phyloP scores from a whole-genome alignment of 37 sponge, comb jelly and placozoan species.

The Cladorhizidae sp. region DNA sequence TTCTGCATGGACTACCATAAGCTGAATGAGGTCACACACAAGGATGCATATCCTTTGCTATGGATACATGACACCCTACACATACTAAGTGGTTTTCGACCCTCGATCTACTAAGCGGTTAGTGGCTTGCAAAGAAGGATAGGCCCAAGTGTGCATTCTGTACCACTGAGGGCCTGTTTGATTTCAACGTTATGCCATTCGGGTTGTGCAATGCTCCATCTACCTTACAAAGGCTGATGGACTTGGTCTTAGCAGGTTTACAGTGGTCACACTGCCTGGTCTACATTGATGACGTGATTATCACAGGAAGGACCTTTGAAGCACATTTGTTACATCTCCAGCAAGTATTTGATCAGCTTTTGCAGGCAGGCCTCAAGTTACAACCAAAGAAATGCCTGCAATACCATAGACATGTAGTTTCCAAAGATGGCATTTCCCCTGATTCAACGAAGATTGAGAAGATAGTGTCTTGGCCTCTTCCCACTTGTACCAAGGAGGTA shows the following conservation, averaged over 20 bases:
- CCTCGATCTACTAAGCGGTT: constrained; percentile 3
- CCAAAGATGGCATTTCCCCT: constrained; percentile 14
- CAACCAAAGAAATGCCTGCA: neutral
- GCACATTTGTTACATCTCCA: too few relatives aligned
- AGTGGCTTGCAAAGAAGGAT: constrained; percentile 11
- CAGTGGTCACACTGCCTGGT: too few relatives aligned
- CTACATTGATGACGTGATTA: too few relatives aligned
- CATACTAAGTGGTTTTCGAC: constrained; percentile 5
- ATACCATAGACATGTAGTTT: constrained; percentile 36
- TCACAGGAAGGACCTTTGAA: too few relatives aligned
- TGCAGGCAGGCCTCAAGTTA: constrained; percentile 19
- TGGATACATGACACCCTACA: constrained; percentile 13
- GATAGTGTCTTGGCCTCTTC: constrained; percentile 24
- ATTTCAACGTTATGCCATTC: constrained; percentile 33
- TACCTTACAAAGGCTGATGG: constrained; percentile 34
- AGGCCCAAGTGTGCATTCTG: constrained; percentile 12
- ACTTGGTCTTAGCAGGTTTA: constrained; percentile 21
- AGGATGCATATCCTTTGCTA: constrained; percentile 18
- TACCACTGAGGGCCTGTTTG: constrained; percentile 34
- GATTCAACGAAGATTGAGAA: too few relatives aligned
- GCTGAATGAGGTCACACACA: constrained; percentile 6
- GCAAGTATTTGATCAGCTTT: too few relatives aligned
- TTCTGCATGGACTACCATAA: constrained; percentile 27
- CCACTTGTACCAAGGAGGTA: constrained; percentile 4
- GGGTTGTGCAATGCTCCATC: constrained; percentile 24